Evolutionary conservation across 2,797 vertebrate genomes (phyloP).

Genomic region (Phataginus tricuspis): DNA sequence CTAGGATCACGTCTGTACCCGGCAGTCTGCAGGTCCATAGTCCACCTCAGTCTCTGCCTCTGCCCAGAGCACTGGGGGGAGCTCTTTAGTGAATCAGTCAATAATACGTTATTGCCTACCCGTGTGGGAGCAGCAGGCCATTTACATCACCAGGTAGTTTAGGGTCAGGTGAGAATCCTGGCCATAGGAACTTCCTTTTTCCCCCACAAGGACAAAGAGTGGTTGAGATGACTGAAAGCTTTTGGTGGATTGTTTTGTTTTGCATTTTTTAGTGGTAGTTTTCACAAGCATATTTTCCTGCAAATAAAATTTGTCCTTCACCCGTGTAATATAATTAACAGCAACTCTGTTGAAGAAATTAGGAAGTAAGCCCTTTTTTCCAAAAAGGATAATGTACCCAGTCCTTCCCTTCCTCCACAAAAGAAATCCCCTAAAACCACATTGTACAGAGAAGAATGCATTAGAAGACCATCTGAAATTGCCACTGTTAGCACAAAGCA

Average conservation of each 20-base stretch:
- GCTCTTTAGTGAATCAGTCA: too few relatives aligned
- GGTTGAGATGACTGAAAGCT: not conserved
- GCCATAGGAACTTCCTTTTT: too few relatives aligned
- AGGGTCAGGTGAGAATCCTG: too few relatives aligned
- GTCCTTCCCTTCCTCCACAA: not conserved
- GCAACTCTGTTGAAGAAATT: not conserved
- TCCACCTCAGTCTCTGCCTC: too few relatives aligned
- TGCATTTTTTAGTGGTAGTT: not conserved
- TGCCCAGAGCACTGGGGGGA: too few relatives aligned
- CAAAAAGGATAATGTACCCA: not conserved
- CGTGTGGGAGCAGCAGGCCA: too few relatives aligned
- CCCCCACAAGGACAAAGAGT: not conserved
- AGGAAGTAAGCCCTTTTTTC: not conserved
- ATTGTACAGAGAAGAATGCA: not conserved
- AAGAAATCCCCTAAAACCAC: not conserved
- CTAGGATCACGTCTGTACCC: too few relatives aligned
- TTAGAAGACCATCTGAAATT: not conserved
- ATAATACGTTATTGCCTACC: too few relatives aligned
- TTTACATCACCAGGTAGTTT: too few relatives aligned
- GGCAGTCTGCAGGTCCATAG: too few relatives aligned
- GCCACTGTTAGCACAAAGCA: not conserved
- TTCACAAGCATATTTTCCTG: not conserved
- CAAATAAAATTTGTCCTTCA: not conserved
- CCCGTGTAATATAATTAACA: not conserved
- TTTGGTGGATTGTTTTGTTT: not conserved